These are phyloP conservation scores for Clitarchus hookeri DNA, from an alignment of 2,888 invertebrate species.

Conservation along the genomic window DNA sequence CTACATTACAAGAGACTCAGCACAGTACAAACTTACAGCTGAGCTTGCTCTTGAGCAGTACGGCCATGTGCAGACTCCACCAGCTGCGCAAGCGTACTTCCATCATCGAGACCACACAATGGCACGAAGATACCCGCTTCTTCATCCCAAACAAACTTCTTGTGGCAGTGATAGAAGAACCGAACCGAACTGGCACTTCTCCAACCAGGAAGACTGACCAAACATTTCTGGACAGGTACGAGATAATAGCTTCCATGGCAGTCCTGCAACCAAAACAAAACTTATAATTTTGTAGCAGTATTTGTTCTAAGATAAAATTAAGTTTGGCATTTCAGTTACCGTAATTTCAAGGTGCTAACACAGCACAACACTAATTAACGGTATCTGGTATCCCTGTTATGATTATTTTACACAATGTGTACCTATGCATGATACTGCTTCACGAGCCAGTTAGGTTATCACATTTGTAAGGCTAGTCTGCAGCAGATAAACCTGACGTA, in stretches of 20 bases:
- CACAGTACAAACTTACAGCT: conserved; percentile 39
- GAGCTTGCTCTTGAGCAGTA: conserved; percentile 42
- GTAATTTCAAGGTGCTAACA: no score
- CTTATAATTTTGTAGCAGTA: conserved; percentile 24
- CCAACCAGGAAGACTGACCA: conserved; percentile 15
- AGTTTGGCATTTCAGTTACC: neutral
- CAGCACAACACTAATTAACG: no score
- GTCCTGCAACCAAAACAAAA: conserved; percentile 37
- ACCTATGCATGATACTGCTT: no score
- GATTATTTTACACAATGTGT: no score
- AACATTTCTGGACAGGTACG: conserved; percentile 19
- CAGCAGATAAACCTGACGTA: no score
- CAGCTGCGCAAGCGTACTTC: conserved; percentile 45
- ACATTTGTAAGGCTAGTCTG: no score
- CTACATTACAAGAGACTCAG: neutral
- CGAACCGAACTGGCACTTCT: conserved; percentile 38
- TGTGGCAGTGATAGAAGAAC: conserved; percentile 48
- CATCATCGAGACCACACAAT: conserved; percentile 48
- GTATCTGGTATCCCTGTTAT: no score
- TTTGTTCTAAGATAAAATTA: conserved; percentile 25
- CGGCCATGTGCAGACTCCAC: conserved; percentile 45
- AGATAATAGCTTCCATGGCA: conserved; percentile 33
- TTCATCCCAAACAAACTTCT: conserved; percentile 50
- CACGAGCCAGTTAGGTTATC: no score
- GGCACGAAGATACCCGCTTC: conserved; percentile 44